Evolutionary conservation across 2,888 invertebrate species (phyloP), one percentile per base, ranked within the genome.

Genomic region (Nomada ruficornis): DNA sequence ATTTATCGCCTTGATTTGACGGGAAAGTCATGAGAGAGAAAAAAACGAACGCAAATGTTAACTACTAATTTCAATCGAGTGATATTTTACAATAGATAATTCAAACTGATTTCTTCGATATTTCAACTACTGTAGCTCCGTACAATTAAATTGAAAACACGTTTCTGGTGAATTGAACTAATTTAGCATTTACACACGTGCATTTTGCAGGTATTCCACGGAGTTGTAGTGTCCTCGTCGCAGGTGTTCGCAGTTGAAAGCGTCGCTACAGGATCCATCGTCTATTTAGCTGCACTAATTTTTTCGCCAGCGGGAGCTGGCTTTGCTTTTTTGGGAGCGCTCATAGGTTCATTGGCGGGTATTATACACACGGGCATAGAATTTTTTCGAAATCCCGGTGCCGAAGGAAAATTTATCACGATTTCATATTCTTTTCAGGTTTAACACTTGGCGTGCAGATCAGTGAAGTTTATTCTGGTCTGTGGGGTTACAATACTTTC

Each of bases 401-500:
- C 3, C n/a, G 18, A 60, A 0, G 20, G 47, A 59, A 42, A 44
- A 23, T 18, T n/a, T 20, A 60, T 29, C 29, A 60, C 13, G 13
- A 1, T 10, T n/a, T 26, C 23, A 4, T 54, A 26, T 54, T 64
- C 47, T 50, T 10, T 78, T 13, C 73, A 93, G 93, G 90, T 44
- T 62, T 93, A 26, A 85, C 86, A 9, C 84, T 93, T 4, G 90
- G 88, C 9, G 90, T 80, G 13, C 85, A 91, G 1, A 86, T 90
- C 57, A 86, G 85, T 5, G 89, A 89, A 7, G 88, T 94, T 42
- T 94, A 94, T 87, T 86, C 89, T 2, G 94, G 94, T 0, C 70
- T 94, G 1, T 94, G 94, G 94, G 94, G 94, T 10, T 94, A 93
- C 86, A 94, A 94, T 77, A 92, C 93, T 42, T 85, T 94, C 64